Base-by-base conservation (phyloP, 2,888 invertebrate species). In the Acleris sparsana region DNA sequence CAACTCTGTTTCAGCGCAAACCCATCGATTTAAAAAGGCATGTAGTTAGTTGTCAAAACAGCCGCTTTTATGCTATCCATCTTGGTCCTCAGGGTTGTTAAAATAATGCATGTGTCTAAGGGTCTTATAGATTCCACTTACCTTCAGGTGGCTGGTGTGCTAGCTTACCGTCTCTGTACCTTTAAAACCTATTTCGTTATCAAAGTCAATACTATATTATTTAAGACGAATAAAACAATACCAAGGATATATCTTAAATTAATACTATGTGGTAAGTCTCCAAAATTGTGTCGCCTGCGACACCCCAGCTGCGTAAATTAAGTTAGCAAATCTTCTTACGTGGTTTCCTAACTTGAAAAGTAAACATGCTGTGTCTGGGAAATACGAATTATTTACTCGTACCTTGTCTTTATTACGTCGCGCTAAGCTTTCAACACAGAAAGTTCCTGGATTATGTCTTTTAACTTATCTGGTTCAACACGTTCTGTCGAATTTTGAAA, bases 281-380 rank as follows among this genome's bases (percentile, higher is more conserved):
- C 43, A 52, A 65, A 56, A 65, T 61, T 61, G 29, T 22, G 56
- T 51, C 56, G 52, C 60, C 44, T 22, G 58, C 44, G 44, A 56
- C 33, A 61, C 48, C 22, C 55, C 57, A 66, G 56, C 61, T 22
- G 66, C 39, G 46, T 22, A 48, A 66, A 66, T 66, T 62, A 46
- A 62, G 56, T 66, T 57, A 61, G 56, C 46, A 25, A 57, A 66
- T 57, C 51, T 65, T 65, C 61, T 61, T 66, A 56, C 46, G 46
- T 39, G 66, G 56, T 53, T 66, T 46, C 51, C 20, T 66, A 66
- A 66, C 56, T 66, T 66, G 22, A 22, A 62, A 62, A 66, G 61
- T 61, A 66, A 66, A 66, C 66, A 61, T 11, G 13, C 58, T 46
- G 18, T 44, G 46, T 39, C 44, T 22, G 52, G 48, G 25, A 55